These are phyloP conservation scores for Adelognathus sp. DNA, from an alignment of 2,888 invertebrate genomes.

Conservation along the genomic window DNA sequence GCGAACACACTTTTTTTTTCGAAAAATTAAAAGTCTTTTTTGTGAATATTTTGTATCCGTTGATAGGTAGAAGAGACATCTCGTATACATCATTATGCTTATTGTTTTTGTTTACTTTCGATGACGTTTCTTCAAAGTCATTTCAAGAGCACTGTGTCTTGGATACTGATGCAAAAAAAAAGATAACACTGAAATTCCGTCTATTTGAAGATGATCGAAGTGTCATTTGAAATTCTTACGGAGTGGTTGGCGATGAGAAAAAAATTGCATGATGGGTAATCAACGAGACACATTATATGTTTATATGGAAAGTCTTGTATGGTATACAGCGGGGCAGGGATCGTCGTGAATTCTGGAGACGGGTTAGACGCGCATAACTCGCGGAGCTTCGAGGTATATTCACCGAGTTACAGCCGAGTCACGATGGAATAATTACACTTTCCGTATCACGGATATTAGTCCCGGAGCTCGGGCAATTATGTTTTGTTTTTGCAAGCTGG, in stretches of 20 bases:
- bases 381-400: conserved; percentile 17
- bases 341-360: conserved; percentile 57
- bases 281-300: neutral
- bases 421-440: conserved; percentile 38
- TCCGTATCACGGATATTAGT: conserved; percentile 1
- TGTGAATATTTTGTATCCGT: too few relatives aligned
- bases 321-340: neutral
- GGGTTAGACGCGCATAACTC: conserved; percentile 41
- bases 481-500: conserved; percentile 12
- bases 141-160: too few relatives aligned
- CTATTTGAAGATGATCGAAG: too few relatives aligned
- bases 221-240: neutral
- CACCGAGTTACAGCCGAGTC: conserved; percentile 50
- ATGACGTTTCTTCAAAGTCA: too few relatives aligned
- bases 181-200: too few relatives aligned
- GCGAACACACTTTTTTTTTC: too few relatives aligned
- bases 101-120: too few relatives aligned
- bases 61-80: too few relatives aligned
- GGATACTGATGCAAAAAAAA: too few relatives aligned
- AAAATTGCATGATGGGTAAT: neutral
- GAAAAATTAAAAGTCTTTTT: too few relatives aligned
- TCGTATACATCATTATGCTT: too few relatives aligned
- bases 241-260: neutral
- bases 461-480: neutral
- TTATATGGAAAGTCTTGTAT: neutral